Base-by-base conservation (phyloP, 2,113 vertebrate species). In the Candoia aspera region DNA sequence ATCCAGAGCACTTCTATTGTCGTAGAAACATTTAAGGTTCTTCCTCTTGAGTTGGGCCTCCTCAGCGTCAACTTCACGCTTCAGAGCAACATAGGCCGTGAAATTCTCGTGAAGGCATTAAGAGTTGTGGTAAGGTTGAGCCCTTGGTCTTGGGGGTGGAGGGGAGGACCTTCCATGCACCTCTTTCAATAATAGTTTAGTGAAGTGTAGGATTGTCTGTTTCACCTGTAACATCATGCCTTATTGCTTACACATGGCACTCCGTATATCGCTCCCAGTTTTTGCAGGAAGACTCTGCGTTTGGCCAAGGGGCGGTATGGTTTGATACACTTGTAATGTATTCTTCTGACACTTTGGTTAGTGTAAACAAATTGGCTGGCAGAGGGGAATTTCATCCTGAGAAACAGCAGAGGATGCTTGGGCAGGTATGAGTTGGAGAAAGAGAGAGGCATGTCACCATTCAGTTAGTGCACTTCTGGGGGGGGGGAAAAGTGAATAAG, bases 51-150 rank as follows among this genome's bases (percentile, higher is more conserved):
- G 89, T 33, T 97, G 0, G 99, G 98, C 3, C 97, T 98, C 13
- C 98, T 99, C 96, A 96, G 93, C 0, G 94, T 99, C 95, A 98
- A 95, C 95, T 99, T 99, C 55, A 98, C 98, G 0, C 88, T 99
- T 89, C 93, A 83, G 83, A 97, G 96, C 8, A 12, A 1, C 0
- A 0, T 54, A 0, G 93, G 94, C 37, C 94, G 2, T 5, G 98
- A 99, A 94, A 96, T 79, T 59, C 57, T 98, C 6, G 92, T 99
- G 49, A 99, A 98, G 97, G 98, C 94, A 8, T 95, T 99, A 4
- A 96, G 97, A n/a, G 99, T 99, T 0, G 96, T 98, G 98, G 99
- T 99, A 97, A 98, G 98, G 42, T 5, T 6, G 5, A 29, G 2
- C 6, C 8, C 13, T 87, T 59, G 0, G 4, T 91, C 54, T 59